Base-by-base conservation (phyloP, 2,888 invertebrate species). In the Ectemnius cavifrons region DNA sequence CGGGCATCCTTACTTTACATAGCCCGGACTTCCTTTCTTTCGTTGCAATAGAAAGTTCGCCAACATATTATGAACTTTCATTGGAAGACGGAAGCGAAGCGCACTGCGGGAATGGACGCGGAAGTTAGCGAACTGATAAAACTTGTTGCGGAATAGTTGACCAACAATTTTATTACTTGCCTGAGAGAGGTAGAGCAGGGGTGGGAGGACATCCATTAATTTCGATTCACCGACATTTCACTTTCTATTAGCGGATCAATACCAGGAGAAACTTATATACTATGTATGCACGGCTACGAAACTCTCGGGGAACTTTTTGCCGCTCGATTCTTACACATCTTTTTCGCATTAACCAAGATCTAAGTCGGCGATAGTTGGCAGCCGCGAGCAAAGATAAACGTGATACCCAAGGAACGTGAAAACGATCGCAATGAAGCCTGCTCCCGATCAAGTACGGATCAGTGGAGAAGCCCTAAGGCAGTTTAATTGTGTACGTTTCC, bases 401-500 rank as follows among this genome's bases (percentile, higher is more conserved):
- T 57, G 57, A 47, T 60, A 28, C 49, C 47, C 45, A 46, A 62
- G 27, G 27, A 73, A 63, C 52, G 61, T 59, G 58, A 60, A 65
- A 68, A 78, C 63, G 73, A 67, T 75, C 59, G 61, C 13, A 49
- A 37, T 6, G 56, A 8, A 23, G 64, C 63, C 66, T 20, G 66
- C 59, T 57, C 65, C 63, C 37, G 68, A 70, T 63, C 60, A 75
- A 71, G 69, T 66, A 60, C 56, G 20, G 37, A 37, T 8, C 37
- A 11, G 37, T 56, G 67, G 49, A 45, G 27, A 63, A 56, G 60
- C 71, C 77, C 76, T 60, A 71, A 77, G 77, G 78, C 75, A 52
- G 71, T 77, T 82, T 84, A 84, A 82, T 83, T 85, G 84, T 77
- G 71, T 77, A 74, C 73, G 78, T 78, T 80, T 80, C 70, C 79